Evolutionary conservation across 2,888 invertebrate species (phyloP), one percentile per base, ranked within the genome.

Genomic region (Athripsodes cinereus): DNA sequence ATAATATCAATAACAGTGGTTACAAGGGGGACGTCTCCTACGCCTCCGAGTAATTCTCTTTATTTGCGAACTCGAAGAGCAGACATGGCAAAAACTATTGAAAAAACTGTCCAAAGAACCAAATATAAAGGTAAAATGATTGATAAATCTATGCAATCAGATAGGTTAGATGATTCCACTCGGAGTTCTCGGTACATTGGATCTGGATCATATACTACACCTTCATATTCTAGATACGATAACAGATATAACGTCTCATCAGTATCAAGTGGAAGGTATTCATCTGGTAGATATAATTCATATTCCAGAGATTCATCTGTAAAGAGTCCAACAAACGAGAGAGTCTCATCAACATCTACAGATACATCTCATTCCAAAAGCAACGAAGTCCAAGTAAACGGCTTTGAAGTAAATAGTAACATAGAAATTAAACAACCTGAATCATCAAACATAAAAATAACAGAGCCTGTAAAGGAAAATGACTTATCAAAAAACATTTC

Each of bases 11-110:
- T 91, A 2, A 78, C 79, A 2, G 82, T 90, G 53, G 78, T 88
- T 2, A 88, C 88, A 0, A 78, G 91, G 59, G 86, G 86, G 22
- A 91, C 91, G 0, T 92, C 91, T 18, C 91, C 91, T 0, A 88
- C 87, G 0, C 85, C 87, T 2, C 85, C 87, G 0, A 83, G 85
- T 1, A 81, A 84, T 0, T 78, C 82, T 0, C 73, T 76, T 31
- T 85, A 84, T 63, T 74, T 85, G 10, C 76, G 88, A 63, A 82
- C 81, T 21, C 81, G 87, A 65, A 79, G 90, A 68, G 82, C 84
- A 1, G 90, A 90, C 65, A 80, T 87, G 67, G 86, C 88, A 5
- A 86, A 87, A 68, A 82, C 85, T 2, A 76, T 87, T 52, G 86
- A 90, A 70, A 87, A 85, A 70, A 84, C 84, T 54, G 74, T 87